Conservation (phyloP, 1,140 invertebrate species). For the Mamestra configurata region DNA sequence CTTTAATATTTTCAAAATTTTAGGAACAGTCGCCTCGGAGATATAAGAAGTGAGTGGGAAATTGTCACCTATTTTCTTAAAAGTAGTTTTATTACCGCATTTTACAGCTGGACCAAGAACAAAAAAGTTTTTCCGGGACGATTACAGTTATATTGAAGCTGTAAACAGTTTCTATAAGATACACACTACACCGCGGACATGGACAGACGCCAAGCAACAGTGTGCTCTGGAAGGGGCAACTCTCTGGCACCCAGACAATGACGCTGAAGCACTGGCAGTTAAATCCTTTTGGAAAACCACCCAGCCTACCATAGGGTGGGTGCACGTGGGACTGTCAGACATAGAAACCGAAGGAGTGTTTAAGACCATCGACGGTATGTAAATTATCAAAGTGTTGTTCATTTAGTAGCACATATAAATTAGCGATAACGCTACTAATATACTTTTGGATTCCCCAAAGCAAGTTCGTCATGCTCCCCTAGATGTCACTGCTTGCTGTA, state of each 20-base stretch:
- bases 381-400: neutral
- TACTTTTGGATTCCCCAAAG: no score
- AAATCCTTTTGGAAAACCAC: constrained; percentile 67
- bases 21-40: no score
- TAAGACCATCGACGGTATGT: constrained; percentile 72
- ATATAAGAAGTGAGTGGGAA: no score
- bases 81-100: no score
- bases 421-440: no score
- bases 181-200: constrained; percentile 62
- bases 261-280: constrained; percentile 63
- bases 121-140: constrained; percentile 63
- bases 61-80: no score
- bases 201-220: constrained; percentile 69
- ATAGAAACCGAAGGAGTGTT: constrained; percentile 70
- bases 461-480: no score
- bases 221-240: constrained; percentile 72
- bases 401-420: neutral
- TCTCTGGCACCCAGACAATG: constrained; percentile 73
- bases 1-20: no score
- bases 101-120: neutral
- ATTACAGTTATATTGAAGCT: constrained; percentile 62
- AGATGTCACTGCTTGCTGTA: no score
- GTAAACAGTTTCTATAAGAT: constrained; percentile 71
- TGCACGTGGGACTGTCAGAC: constrained; percentile 73
- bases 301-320: constrained; percentile 56